Evolutionary conservation across 2,113 vertebrate species (phyloP).

Genomic region (Todiramphus saurophagus): DNA sequence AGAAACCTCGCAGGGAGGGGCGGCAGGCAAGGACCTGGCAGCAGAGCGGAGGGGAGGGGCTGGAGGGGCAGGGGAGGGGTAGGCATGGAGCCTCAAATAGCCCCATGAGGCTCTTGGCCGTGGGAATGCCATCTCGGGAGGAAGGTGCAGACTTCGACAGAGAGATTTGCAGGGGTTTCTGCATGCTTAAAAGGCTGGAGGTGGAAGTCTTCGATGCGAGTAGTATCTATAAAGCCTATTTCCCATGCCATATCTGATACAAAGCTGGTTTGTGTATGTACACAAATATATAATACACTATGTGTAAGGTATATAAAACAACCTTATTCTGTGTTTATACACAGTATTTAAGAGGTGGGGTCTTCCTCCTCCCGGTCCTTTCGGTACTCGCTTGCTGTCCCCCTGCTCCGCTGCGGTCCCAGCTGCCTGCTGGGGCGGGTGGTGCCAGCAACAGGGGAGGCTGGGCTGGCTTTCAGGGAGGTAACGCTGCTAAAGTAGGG

Average conservation of each 20-base stretch:
- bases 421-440: not conserved
- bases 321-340: not conserved
- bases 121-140: not conserved
- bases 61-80: not conserved
- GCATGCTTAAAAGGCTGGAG: not conserved
- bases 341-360: not conserved
- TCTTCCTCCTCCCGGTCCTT: too few species aligned
- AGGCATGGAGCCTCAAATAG: not conserved
- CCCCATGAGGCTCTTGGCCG: not conserved
- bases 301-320: not conserved
- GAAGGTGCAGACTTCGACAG: not conserved
- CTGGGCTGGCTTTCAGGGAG: not conserved
- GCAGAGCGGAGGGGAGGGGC: not conserved
- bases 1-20: constrained; percentile 24
- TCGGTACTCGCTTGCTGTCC: not conserved
- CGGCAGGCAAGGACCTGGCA: not conserved
- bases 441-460: not conserved
- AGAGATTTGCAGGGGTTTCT: not conserved
- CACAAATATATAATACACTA: not conserved
- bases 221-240: not conserved
- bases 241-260: not conserved
- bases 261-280: not conserved
- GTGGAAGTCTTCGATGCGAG: not conserved
- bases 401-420: too few species aligned
- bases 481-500: not conserved